A percentile compares a stretch with the other conserved stretches of the same genome.
These are phyloP conservation scores for Argya squamiceps DNA, from an alignment of 2,797 vertebrate species.

Conservation along the genomic window DNA sequence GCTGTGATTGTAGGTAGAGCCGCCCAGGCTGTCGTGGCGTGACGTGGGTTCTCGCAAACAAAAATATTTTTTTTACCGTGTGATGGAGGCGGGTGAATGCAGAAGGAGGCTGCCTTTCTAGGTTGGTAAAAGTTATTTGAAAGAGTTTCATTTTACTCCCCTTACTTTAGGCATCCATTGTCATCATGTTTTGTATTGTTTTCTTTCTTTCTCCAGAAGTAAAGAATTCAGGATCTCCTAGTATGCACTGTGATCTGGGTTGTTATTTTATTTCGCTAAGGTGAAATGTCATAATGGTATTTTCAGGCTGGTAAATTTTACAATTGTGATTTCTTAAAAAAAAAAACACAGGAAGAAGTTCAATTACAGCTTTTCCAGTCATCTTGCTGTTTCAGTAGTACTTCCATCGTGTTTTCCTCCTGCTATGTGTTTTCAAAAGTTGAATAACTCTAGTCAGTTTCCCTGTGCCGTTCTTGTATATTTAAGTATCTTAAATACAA, in stretches of 20 bases:
- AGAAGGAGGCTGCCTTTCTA: background rate
- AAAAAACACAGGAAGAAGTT: background rate
- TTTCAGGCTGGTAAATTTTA: background rate
- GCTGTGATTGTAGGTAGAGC: background rate
- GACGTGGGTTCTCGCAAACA: background rate
- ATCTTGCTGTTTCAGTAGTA: background rate
- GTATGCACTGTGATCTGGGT: accelerated
- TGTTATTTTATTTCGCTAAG: background rate
- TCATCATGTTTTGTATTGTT: background rate
- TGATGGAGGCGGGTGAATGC: background rate
- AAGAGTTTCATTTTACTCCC: accelerated
- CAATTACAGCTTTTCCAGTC: background rate
- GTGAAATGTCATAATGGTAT: background rate
- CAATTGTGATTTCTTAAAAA: background rate
- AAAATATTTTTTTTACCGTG: background rate
- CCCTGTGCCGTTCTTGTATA: background rate
- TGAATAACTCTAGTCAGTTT: background rate
- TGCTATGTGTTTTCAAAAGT: background rate
- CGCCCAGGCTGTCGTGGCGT: background rate
- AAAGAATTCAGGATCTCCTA: background rate
- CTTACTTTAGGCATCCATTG: background rate
- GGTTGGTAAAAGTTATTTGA: background rate
- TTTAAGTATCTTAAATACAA: background rate
- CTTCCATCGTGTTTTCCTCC: background rate
- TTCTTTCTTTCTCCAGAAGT: background rate